These are phyloP conservation scores for Aepyceros melampus DNA, from an alignment of 2,113 vertebrate species.

Conservation along the genomic window DNA sequence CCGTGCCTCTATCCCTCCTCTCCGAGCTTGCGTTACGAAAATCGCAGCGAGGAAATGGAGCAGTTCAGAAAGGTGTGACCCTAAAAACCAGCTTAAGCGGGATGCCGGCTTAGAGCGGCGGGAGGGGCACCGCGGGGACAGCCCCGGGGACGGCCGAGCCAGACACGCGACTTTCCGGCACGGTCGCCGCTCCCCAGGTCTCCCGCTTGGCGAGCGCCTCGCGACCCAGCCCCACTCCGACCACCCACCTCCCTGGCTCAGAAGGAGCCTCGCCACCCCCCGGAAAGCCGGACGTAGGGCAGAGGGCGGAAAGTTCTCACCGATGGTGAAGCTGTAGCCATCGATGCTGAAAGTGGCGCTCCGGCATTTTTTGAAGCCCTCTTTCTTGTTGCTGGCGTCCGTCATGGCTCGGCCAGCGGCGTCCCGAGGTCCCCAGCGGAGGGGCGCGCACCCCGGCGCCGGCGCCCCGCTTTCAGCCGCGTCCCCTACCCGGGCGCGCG, in stretches of 20 bases:
- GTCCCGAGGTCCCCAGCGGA: background rate
- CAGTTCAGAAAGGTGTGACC: background rate
- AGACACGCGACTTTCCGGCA: background rate
- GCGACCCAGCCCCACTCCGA: background rate
- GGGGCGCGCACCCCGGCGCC: background rate
- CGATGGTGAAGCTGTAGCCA: slow-evolving; percentile 97
- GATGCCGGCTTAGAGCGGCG: slow-evolving; percentile 11
- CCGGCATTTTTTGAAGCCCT: slow-evolving; percentile 94
- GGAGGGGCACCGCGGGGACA: background rate
- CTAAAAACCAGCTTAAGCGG: background rate
- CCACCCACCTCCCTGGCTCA: background rate
- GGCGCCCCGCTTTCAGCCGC: background rate
- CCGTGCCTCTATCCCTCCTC: background rate
- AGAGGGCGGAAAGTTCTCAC: slow-evolving; percentile 80
- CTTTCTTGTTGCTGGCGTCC: slow-evolving; percentile 89
- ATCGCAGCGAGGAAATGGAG: slow-evolving; percentile 27
- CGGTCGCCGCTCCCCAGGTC: background rate
- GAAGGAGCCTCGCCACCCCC: background rate
- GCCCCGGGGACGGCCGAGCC: too few relatives aligned
- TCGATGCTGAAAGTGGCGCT: slow-evolving; percentile 97
- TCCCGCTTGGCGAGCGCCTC: background rate
- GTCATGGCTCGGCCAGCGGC: slow-evolving; percentile 82
- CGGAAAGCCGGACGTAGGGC: background rate
- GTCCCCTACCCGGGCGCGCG: background rate
- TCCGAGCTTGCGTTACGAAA: background rate